Base-by-base conservation (phyloP, 2,888 invertebrate genomes). In the Chloroclystis v-ata region DNA sequence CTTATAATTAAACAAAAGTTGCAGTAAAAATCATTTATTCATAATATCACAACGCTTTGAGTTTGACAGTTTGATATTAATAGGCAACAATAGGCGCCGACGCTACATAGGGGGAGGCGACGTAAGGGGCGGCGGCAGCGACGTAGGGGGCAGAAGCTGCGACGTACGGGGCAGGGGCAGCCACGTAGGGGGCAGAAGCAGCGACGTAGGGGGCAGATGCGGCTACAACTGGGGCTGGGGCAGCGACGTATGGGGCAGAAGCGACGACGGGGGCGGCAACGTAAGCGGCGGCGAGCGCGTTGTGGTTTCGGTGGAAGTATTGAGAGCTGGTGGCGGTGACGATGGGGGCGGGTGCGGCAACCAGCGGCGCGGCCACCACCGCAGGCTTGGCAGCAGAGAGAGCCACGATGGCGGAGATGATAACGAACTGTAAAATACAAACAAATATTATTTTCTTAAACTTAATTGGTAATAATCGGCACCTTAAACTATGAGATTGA, bases 271-370 rank as follows among this genome's bases (percentile, higher is more conserved):
- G 57, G 2, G 55, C 42, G 8, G 72, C 75, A 2, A 75, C 71
- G 47, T 75, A 75, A 0, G 62, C 43, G 9, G 75, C 81, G 33
- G 80, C 87, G 0, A 84, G 53, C 0, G 83, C 81, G 59, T 91
- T 92, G 81, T 91, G 90, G 69, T 90, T 90, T 57, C 92, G 89
- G 45, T 92, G 90, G 72, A 91, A 86, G 61, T 92, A 91, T 70
- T 93, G 92, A 13, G 91, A 91, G 75, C 92, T 92, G 63, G 89
- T 89, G 2, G 92, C 91, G 0, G 93, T 92, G 47, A 91, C 90
- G 8, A 90, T 77, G 0, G 90, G 85, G 1, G 84, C 82, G 1
- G 86, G 83, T 0, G 80, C 80, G 1, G 81, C 87, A 1, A 82
- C 65, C 6, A 79, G 41, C 0, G 79, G 78, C 2, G 78, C 76